These are phyloP conservation scores for Acheta domesticus DNA, from an alignment of 2,888 invertebrate genomes.

Conservation along the genomic window DNA sequence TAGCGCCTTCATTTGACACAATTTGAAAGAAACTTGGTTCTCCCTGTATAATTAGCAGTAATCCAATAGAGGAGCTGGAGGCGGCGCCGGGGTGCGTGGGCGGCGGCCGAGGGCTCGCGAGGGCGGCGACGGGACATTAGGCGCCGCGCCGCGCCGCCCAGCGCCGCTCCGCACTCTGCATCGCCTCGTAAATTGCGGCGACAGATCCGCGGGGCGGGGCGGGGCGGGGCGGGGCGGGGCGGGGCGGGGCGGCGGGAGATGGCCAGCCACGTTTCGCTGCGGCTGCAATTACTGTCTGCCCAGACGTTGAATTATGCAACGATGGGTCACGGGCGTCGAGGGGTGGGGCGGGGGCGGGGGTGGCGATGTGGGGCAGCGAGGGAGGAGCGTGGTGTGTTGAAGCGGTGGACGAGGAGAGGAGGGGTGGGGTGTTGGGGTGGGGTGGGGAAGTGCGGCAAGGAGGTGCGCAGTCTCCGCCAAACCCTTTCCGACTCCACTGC, in stretches of 20 bases:
- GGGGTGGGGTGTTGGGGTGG: not conserved
- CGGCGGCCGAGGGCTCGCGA: constrained; percentile 28
- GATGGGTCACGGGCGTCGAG: not conserved
- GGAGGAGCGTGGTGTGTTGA: too few species aligned
- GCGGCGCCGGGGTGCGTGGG: not conserved
- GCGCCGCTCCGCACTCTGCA: not conserved
- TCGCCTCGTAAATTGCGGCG: constrained; percentile 1
- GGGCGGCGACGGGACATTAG: not conserved
- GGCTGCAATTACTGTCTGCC: not conserved
- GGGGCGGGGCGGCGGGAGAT: constrained; percentile 25
- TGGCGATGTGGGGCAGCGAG: too few species aligned
- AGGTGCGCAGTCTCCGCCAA: not conserved
- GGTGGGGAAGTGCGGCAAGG: not conserved
- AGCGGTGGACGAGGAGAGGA: too few species aligned
- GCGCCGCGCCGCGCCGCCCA: not conserved
- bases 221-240: not conserved
- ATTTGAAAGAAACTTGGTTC: too few species aligned
- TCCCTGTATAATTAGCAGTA: too few species aligned
- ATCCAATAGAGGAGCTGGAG: too few species aligned
- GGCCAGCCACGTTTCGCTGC: constrained; percentile 6
- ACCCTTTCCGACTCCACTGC: not conserved
- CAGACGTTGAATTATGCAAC: constrained; percentile 19
- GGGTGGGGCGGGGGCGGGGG: not conserved
- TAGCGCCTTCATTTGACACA: too few species aligned
- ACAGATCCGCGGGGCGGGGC: not conserved